phyloP scores from a whole-genome alignment of 2,797 vertebrate genomes.

The Oreochromis mossambicus region DNA sequence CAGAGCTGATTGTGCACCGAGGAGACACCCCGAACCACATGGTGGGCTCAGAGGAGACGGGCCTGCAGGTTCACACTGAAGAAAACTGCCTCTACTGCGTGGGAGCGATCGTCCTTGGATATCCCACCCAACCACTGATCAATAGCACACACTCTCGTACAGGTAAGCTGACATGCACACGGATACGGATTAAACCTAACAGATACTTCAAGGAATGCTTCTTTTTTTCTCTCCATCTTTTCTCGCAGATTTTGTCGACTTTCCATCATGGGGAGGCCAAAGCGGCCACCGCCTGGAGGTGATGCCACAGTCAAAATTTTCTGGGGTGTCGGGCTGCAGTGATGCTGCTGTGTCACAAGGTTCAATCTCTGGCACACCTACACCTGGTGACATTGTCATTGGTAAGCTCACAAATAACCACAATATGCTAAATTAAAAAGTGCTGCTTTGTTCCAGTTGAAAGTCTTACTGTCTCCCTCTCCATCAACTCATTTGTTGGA shows the following conservation, averaged over 20 bases:
- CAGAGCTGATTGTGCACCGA: slow-evolving; percentile 92
- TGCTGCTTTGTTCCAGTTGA: background rate
- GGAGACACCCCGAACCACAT: slow-evolving; percentile 85
- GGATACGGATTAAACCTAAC: background rate
- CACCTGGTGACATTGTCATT: slow-evolving; percentile 85
- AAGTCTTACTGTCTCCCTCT: background rate
- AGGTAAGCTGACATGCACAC: slow-evolving; percentile 67
- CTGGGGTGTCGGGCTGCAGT: slow-evolving; percentile 95
- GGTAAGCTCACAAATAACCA: slow-evolving; percentile 70
- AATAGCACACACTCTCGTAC: slow-evolving; percentile 83
- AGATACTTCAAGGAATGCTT: background rate
- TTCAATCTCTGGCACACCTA: slow-evolving; percentile 91
- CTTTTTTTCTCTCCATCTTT: background rate
- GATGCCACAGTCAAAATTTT: slow-evolving; percentile 92
- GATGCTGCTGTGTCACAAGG: slow-evolving; percentile 89
- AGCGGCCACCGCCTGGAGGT: slow-evolving; percentile 91
- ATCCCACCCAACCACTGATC: slow-evolving; percentile 81
- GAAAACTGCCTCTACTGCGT: slow-evolving; percentile 98
- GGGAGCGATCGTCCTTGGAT: slow-evolving; percentile 86
- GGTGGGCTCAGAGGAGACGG: slow-evolving; percentile 89
- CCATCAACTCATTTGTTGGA: background rate
- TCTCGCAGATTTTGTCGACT: slow-evolving; percentile 85
- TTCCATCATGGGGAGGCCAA: slow-evolving; percentile 91
- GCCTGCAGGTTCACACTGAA: slow-evolving; percentile 93
- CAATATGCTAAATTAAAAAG: background rate